phyloP scores from a whole-genome alignment of 1,140 invertebrate genomes.

The Neomicropteryx cornuta region DNA sequence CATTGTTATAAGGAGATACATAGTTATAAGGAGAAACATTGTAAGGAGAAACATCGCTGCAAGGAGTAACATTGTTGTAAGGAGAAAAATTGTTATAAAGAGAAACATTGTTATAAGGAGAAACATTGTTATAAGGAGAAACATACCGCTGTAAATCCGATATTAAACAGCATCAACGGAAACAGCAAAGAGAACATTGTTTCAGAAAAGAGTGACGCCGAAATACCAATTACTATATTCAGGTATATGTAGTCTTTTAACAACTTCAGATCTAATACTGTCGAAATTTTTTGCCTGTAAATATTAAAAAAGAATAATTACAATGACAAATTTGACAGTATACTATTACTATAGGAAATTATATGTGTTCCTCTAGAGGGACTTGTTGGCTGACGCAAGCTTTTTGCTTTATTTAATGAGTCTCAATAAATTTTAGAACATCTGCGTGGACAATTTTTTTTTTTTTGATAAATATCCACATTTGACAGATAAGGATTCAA shows the following conservation, averaged over 20 bases:
- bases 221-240: constrained; percentile 46
- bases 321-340: too few species aligned
- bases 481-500: too few species aligned
- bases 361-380: too few species aligned
- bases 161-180: constrained; percentile 39
- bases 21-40: constrained; percentile 10
- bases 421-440: too few species aligned
- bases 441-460: too few species aligned
- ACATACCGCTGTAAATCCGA: constrained; percentile 37
- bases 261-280: constrained; percentile 45
- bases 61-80: too few species aligned
- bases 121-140: constrained; percentile 2
- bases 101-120: constrained; percentile 1
- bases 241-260: constrained; percentile 45
- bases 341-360: too few species aligned
- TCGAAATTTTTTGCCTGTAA: constrained; percentile 33
- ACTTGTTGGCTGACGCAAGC: too few species aligned
- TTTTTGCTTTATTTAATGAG: too few species aligned
- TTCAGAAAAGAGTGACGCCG: constrained; percentile 42
- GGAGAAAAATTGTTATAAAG: too few species aligned
- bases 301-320: constrained; percentile 19
- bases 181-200: constrained; percentile 51
- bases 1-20: constrained; percentile 1
- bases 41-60: too few species aligned
- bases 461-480: too few species aligned